A percentile compares a stretch with the other conserved stretches of the same genome.
Conservation (phyloP, 2,888 invertebrate species). For the Drosophila algonquin region DNA sequence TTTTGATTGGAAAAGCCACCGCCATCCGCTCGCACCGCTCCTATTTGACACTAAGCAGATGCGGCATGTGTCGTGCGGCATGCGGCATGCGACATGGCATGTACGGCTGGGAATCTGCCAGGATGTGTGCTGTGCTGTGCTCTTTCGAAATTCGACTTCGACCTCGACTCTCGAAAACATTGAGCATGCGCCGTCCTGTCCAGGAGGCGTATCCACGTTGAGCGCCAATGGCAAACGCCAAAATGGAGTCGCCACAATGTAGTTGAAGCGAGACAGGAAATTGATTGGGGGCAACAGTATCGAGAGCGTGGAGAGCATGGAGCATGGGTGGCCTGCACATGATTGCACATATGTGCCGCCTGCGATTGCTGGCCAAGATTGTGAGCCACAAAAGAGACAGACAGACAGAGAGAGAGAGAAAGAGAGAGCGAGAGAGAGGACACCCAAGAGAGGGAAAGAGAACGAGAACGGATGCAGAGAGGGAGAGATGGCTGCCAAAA, state of each 20-base stretch:
- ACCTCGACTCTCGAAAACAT: constrained; percentile 24
- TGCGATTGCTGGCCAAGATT: constrained; percentile 77
- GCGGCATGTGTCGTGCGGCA: constrained; percentile 31
- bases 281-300: constrained; percentile 59
- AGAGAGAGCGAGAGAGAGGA: constrained; percentile 22
- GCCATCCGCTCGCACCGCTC: constrained; percentile 55
- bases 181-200: constrained; percentile 62
- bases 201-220: constrained; percentile 55
- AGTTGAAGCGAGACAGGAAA: constrained; percentile 47
- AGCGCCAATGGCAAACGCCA: constrained; percentile 82
- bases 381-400: constrained; percentile 30
- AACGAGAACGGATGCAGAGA: constrained; percentile 8
- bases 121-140: neutral
- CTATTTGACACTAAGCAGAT: constrained; percentile 73
- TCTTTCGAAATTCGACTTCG: constrained; percentile 47
- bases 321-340: constrained; percentile 52
- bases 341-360: constrained; percentile 81
- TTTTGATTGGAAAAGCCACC: constrained; percentile 45
- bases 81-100: constrained; percentile 28
- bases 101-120: constrained; percentile 2
- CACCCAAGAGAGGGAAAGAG: constrained; percentile 32
- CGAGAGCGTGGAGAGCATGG: constrained; percentile 8
- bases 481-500: constrained; percentile 21
- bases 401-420: constrained; percentile 1
- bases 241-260: constrained; percentile 80